Base-by-base conservation (phyloP, 1,140 invertebrate genomes). In the Achroia grisella region DNA sequence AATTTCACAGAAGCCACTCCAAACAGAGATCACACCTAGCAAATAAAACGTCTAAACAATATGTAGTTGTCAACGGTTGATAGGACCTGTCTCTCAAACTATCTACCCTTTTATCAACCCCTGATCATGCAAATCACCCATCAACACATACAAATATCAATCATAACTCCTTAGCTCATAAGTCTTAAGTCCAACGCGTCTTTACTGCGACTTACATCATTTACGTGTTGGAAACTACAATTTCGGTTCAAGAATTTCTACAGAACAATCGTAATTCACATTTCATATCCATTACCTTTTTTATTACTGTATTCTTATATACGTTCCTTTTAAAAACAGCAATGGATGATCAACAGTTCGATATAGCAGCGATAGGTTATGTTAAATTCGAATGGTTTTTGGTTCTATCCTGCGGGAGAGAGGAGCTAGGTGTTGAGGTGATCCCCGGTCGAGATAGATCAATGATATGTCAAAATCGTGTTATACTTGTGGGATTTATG, bases 81-180 rank as follows among this genome's bases (percentile, higher is more conserved):
- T 82, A 82, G 78, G 65, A 77, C 70, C 74, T 82, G 78, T 80
- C 78, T 80, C 49, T 82, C 78, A 80, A 79, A 75, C 74, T 79
- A 76, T 78, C 73, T 71, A 76, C 60, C 60, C 48, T 45, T 42
- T 46, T 47, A 30, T 15, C 33, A 11, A 13, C 10, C 27, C 35
- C 12, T 10, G 17, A 51, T 59, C 27, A 43, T 36, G 41, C n/a
- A 48, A 54, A 49, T 36, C 34, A 39, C 29, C n/a, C 12, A 8
- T 10, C 0, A 0, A 8, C 0, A 1, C 12, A 49, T 17, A 8
- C 3, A n/a, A 66, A 60, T 67, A 43, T 13, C 11, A 32, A 53
- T 52, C 32, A 41, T 70, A 2, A 23, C 6, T 23, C 17, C 17
- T 23, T 6, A 23, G 17, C 6, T 23, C 6, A 23, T 23, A 23